Conservation (phyloP, 2,113 vertebrate genomes). For the Heteronetta atricapilla region DNA sequence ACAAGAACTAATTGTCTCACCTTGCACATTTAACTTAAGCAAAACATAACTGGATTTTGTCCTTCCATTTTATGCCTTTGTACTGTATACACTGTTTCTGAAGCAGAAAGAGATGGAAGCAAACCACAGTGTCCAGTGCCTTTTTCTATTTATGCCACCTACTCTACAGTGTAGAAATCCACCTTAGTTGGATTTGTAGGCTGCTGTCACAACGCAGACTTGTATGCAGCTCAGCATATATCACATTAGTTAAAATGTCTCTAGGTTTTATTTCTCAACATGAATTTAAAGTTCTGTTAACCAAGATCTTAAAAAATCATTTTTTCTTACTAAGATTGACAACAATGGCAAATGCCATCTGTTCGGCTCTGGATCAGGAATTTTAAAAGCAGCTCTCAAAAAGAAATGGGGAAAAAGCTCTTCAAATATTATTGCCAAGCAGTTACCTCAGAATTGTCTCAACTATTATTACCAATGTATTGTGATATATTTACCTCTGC, state of each 20-base stretch:
- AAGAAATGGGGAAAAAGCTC: neutral
- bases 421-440: constrained; percentile 29
- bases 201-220: constrained; percentile 56
- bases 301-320: neutral
- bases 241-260: constrained; percentile 43
- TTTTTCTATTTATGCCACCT: neutral
- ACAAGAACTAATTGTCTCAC: neutral
- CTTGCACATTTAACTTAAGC: neutral
- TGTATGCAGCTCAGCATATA: constrained; percentile 58
- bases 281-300: constrained; percentile 25
- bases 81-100: neutral
- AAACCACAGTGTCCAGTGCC: neutral
- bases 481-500: neutral
- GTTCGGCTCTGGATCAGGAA: neutral
- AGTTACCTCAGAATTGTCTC: constrained; percentile 50
- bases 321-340: neutral
- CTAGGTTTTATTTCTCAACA: neutral
- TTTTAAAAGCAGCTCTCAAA: constrained; percentile 22
- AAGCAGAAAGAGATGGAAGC: neutral
- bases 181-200: constrained; percentile 54
- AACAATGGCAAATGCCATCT: constrained; percentile 32
- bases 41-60: neutral
- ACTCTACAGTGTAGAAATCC: neutral
- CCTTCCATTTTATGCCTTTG: neutral
- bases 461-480: neutral